phyloP scores from a whole-genome alignment of 2,113 vertebrate species.

The Boleophthalmus pectinirostris region DNA sequence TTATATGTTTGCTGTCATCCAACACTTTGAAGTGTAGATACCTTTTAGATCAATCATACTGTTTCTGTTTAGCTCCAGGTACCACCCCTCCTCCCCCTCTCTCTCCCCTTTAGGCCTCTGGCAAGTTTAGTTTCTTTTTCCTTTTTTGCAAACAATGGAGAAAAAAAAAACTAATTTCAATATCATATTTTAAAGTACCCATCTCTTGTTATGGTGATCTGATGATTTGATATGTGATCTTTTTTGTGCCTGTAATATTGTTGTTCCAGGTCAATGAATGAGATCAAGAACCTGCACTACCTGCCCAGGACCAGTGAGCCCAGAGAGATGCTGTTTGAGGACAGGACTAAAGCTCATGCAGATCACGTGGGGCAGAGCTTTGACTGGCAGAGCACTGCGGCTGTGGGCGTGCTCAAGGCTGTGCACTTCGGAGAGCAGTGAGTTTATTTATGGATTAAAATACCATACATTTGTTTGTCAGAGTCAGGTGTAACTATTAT shows the following conservation, averaged over 20 bases:
- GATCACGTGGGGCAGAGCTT: constrained; percentile 98
- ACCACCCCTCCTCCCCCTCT: too few species aligned
- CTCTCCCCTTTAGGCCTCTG: too few species aligned
- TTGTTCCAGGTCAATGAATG: constrained; percentile 89
- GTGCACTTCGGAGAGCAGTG: constrained; percentile 96
- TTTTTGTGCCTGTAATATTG: too few species aligned
- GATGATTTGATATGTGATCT: background rate
- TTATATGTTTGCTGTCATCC: too few species aligned
- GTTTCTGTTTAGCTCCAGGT: too few species aligned
- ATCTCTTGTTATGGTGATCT: background rate
- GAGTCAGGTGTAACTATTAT: too few species aligned
- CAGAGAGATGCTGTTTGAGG: constrained; percentile 96
- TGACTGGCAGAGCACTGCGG: constrained; percentile 98
- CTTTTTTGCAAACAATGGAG: too few species aligned
- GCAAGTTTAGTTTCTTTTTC: too few species aligned
- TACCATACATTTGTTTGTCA: background rate
- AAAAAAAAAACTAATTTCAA: too few species aligned
- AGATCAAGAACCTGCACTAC: constrained; percentile 98
- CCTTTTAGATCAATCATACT: too few species aligned
- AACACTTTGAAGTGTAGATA: too few species aligned
- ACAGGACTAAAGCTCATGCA: constrained; percentile 92
- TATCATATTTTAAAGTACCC: background rate
- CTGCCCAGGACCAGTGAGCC: constrained; percentile 94
- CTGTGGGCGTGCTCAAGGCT: constrained; percentile 95
- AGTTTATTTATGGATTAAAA: constrained; percentile 27